phyloP scores from a whole-genome alignment of 2,797 vertebrate species.

The Phalloptychus januarius region DNA sequence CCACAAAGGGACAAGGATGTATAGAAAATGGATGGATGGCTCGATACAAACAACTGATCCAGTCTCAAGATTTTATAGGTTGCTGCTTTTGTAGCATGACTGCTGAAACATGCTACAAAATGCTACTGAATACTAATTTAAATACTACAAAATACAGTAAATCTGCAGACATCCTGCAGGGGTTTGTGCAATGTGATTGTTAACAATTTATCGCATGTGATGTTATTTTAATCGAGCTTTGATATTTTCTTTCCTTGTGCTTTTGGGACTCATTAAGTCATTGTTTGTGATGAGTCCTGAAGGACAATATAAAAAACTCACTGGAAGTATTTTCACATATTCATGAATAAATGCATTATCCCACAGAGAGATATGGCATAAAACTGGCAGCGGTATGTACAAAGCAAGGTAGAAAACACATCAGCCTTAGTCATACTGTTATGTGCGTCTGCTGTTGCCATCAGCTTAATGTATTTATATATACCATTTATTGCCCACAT shows the following conservation, averaged over 20 bases:
- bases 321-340: neutral
- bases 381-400: conserved; percentile 1
- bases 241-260: neutral
- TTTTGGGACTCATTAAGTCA: neutral
- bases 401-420: conserved; percentile 1
- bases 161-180: neutral
- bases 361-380: neutral
- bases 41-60: neutral
- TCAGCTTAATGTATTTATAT: conserved; percentile 22
- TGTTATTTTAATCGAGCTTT: neutral
- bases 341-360: conserved; percentile 3
- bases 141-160: neutral
- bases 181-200: neutral
- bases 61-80: neutral
- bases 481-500: neutral
- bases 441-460: conserved; percentile 4
- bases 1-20: too few relatives aligned
- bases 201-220: neutral
- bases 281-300: neutral
- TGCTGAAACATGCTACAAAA: too few relatives aligned
- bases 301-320: neutral
- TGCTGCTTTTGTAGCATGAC: too few relatives aligned
- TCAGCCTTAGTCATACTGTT: neutral
- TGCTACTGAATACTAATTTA: too few relatives aligned
- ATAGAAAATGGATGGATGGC: too few relatives aligned